A percentile compares a stretch with the other conserved stretches of the same genome.
These are phyloP conservation scores for Gymnothorax javanicus DNA, from an alignment of 2,797 vertebrate genomes.

Conservation along the genomic window DNA sequence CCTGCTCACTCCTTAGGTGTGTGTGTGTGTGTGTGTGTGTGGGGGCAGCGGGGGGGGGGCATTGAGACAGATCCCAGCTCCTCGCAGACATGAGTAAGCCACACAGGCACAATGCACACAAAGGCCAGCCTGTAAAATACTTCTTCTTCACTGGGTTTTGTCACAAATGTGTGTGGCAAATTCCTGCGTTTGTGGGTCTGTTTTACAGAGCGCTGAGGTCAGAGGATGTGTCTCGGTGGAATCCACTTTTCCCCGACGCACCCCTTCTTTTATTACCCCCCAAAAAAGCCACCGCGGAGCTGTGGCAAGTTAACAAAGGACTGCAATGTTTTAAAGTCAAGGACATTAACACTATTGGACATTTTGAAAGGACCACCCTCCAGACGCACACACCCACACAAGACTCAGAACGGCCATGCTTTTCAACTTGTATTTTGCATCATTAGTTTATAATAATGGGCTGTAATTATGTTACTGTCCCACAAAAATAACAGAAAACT, in stretches of 20 bases:
- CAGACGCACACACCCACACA: no score
- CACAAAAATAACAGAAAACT: not conserved
- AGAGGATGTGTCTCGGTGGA: conserved; percentile 57
- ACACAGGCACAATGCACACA: conserved; percentile 63
- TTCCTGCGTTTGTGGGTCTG: conserved; percentile 67
- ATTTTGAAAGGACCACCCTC: not conserved
- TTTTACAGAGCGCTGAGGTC: conserved; percentile 57
- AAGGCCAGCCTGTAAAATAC: conserved; percentile 65
- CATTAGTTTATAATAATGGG: not conserved
- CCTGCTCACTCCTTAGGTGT: not conserved
- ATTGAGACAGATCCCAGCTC: conserved; percentile 9
- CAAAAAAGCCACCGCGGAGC: conserved; percentile 45
- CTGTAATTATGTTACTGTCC: not conserved
- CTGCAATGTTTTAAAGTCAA: conserved; percentile 54
- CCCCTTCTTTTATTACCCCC: conserved; percentile 32
- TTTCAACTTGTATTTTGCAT: not conserved
- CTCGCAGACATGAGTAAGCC: conserved; percentile 58
- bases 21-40: not conserved
- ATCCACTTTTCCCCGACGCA: conserved; percentile 26
- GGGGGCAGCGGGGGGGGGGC: not conserved
- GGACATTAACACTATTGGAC: not conserved
- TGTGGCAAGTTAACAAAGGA: conserved; percentile 55
- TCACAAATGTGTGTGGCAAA: conserved; percentile 37
- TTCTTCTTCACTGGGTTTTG: conserved; percentile 58
- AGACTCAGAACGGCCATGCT: not conserved